Conservation (phyloP, 53 echinoderm and acorn worm species). For the Crossaster papposus region DNA sequence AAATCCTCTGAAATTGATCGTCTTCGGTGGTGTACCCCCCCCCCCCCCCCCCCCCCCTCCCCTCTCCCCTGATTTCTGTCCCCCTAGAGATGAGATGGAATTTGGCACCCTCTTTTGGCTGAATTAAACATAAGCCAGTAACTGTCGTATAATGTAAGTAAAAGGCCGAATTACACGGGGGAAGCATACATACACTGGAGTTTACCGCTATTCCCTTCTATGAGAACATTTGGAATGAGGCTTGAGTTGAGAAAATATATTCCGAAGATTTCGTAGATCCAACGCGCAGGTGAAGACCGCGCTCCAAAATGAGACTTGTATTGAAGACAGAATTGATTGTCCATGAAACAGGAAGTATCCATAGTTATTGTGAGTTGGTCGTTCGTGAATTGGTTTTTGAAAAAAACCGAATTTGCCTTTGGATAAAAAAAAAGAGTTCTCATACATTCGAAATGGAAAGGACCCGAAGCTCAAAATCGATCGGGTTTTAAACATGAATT, state of each 20-base stretch:
- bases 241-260: neutral
- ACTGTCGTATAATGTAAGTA: neutral
- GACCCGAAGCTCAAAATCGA: neutral
- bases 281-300: neutral
- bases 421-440: neutral
- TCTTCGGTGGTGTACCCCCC: conserved; percentile 1
- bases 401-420: neutral
- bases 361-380: neutral
- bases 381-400: neutral
- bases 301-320: neutral
- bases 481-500: neutral
- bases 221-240: neutral
- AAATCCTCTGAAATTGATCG: neutral
- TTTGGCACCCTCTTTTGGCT: neutral
- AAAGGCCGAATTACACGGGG: neutral
- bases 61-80: neutral
- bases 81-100: neutral
- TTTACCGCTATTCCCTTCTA: neutral
- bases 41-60: no score
- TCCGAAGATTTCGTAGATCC: neutral
- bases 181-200: neutral
- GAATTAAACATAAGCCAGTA: neutral
- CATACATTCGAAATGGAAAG: neutral
- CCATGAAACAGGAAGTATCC: neutral
- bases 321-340: conserved; percentile 2